Evolutionary conservation across 2,888 invertebrate species (phyloP).

Genomic region (Acrobasis repandana): DNA sequence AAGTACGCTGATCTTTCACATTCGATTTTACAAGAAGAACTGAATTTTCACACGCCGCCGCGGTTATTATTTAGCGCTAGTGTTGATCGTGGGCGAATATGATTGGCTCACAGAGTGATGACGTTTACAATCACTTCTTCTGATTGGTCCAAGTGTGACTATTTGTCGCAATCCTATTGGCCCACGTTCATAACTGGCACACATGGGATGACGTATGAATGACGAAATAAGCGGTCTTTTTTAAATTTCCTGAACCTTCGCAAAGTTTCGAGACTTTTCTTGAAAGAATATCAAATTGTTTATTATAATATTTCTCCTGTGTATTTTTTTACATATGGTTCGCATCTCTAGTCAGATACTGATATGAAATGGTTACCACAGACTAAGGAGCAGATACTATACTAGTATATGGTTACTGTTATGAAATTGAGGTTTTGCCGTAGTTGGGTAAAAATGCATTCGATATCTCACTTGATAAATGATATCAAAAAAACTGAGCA

Average conservation of each 20-base stretch:
- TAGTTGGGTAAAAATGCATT: too few species aligned
- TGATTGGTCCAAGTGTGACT: constrained; percentile 74
- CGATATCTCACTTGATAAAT: too few species aligned
- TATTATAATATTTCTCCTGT: background rate
- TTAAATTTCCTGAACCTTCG: constrained; percentile 36
- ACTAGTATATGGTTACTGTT: too few species aligned
- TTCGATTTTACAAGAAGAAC: constrained; percentile 73
- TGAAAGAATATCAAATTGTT: background rate
- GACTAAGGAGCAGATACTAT: too few species aligned
- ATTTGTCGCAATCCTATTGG: constrained; percentile 86
- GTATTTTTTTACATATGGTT: background rate
- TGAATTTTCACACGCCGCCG: constrained; percentile 72
- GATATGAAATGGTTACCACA: too few species aligned
- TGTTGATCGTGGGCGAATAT: constrained; percentile 82
- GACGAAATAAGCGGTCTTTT: constrained; percentile 57
- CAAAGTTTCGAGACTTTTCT: constrained; percentile 9
- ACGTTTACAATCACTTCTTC: constrained; percentile 54
- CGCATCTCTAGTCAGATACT: too few species aligned
- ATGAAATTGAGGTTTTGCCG: too few species aligned
- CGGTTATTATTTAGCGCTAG: constrained; percentile 81
- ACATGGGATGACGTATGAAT: constrained; percentile 37
- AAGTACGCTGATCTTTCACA: constrained; percentile 47
- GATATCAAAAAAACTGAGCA: too few species aligned
- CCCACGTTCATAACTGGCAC: constrained; percentile 84
- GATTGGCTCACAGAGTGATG: constrained; percentile 79